A percentile compares a stretch with the other conserved stretches of the same genome.
Conservation (phyloP, 2,113 vertebrate genomes). For the Periophthalmodon schlosseri region DNA sequence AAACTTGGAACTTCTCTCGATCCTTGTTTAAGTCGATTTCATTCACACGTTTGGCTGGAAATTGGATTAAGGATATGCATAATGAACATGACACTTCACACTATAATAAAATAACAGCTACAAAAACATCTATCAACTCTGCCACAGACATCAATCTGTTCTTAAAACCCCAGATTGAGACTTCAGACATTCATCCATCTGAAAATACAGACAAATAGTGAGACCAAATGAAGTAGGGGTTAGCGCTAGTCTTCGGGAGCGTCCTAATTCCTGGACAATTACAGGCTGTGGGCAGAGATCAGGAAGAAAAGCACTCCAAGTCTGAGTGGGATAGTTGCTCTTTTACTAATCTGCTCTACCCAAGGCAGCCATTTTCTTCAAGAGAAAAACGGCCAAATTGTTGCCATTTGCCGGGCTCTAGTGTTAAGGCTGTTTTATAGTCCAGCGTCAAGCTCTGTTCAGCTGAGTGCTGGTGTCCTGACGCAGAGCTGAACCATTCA, state of each 20-base stretch:
- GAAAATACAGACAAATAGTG: slow-evolving; percentile 55
- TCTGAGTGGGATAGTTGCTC: slow-evolving; percentile 61
- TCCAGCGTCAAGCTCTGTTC: too few species aligned
- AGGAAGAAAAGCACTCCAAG: slow-evolving; percentile 60
- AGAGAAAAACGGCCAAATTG: slow-evolving; percentile 40
- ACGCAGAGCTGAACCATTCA: too few species aligned
- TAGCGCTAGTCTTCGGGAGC: slow-evolving; percentile 47
- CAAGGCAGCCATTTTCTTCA: slow-evolving; percentile 53
- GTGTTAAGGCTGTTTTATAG: not conserved
- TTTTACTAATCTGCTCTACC: slow-evolving; percentile 59
- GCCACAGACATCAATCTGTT: slow-evolving; percentile 50
- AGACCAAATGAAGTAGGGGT: slow-evolving; percentile 33
- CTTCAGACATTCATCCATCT: slow-evolving; percentile 55
- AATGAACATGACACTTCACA: not conserved
- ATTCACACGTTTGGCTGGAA: not conserved
- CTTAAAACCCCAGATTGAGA: slow-evolving; percentile 48
- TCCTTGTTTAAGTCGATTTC: slow-evolving; percentile 3
- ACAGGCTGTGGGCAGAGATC: slow-evolving; percentile 54
- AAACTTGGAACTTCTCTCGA: slow-evolving; percentile 7
- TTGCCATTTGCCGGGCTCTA: slow-evolving; percentile 33
- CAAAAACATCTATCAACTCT: slow-evolving; percentile 11
- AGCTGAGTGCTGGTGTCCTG: too few species aligned
- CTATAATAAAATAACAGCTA: not conserved
- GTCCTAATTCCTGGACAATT: slow-evolving; percentile 67
- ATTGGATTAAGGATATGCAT: not conserved